Conservation (phyloP, 1,140 invertebrate species). For the Calycopis cecrops region DNA sequence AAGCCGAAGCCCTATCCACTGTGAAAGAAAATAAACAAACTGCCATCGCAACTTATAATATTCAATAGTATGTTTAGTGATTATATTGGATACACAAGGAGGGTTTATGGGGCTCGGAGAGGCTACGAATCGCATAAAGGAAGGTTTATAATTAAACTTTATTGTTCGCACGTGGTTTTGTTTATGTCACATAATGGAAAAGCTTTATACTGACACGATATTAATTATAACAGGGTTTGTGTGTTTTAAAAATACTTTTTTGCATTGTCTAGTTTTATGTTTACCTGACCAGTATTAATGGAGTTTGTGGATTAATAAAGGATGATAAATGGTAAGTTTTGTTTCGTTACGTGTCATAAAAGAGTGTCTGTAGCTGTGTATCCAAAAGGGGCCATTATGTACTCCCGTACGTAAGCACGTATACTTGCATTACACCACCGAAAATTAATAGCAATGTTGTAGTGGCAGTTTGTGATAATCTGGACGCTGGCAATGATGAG, state of each 20-base stretch:
- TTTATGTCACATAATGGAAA: slow-evolving; percentile 13
- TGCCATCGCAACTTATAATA: slow-evolving; percentile 44
- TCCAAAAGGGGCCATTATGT: too few species aligned
- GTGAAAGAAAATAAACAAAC: slow-evolving; percentile 69
- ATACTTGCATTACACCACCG: too few species aligned
- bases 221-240: slow-evolving; percentile 2
- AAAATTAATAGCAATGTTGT: too few species aligned
- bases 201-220: slow-evolving; percentile 8
- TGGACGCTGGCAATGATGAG: too few species aligned
- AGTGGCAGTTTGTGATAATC: too few species aligned
- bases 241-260: not conserved
- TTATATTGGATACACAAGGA: slow-evolving; percentile 27
- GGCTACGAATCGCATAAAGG: slow-evolving; percentile 33
- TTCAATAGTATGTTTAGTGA: slow-evolving; percentile 30
- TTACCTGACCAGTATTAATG: too few species aligned
- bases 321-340: too few species aligned
- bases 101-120: slow-evolving; percentile 29
- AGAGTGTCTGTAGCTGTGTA: too few species aligned
- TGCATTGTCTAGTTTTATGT: too few species aligned
- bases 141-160: slow-evolving; percentile 32
- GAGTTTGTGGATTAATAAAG: too few species aligned
- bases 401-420: too few species aligned
- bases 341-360: too few species aligned
- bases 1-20: slow-evolving; percentile 55
- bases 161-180: slow-evolving; percentile 24